Conservation (phyloP, 2,113 vertebrate species). For the Garra rufa region DNA sequence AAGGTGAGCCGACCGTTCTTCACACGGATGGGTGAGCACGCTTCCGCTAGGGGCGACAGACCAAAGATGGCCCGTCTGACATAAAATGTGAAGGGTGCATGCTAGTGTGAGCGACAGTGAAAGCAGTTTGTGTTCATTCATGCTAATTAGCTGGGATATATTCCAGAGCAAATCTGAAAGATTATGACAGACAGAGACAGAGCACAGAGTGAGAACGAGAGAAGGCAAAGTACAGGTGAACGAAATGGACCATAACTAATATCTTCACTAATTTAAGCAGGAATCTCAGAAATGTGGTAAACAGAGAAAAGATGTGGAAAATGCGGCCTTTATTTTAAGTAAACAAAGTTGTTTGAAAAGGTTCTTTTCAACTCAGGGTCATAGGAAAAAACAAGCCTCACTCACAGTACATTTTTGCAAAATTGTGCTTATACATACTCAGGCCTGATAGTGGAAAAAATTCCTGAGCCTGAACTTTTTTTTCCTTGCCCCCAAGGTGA, state of each 20-base stretch:
- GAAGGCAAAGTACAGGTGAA: background rate
- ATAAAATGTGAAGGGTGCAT: background rate
- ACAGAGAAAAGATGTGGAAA: background rate
- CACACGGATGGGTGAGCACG: background rate
- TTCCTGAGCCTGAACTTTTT: too few relatives aligned
- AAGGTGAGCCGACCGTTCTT: slow-evolving; percentile 3
- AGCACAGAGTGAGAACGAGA: background rate
- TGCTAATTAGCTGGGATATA: slow-evolving; percentile 34
- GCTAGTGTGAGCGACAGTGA: background rate
- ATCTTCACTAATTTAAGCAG: background rate
- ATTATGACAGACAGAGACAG: background rate
- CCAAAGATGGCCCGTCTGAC: background rate
- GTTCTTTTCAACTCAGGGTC: background rate
- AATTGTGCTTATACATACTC: too few relatives aligned
- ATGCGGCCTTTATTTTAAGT: background rate
- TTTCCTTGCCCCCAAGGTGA: too few relatives aligned
- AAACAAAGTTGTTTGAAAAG: background rate
- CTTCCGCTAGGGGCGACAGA: background rate
- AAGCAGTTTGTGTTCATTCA: slow-evolving; percentile 26
- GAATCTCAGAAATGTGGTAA: background rate
- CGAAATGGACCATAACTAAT: background rate
- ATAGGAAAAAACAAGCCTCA: too few relatives aligned
- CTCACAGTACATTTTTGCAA: too few relatives aligned
- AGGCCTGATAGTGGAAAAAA: too few relatives aligned
- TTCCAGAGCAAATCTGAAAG: background rate